Evolutionary conservation across 2,888 invertebrate species (phyloP), one percentile per base, ranked within the genome.

Genomic region (Drosophila prostipennis): DNA sequence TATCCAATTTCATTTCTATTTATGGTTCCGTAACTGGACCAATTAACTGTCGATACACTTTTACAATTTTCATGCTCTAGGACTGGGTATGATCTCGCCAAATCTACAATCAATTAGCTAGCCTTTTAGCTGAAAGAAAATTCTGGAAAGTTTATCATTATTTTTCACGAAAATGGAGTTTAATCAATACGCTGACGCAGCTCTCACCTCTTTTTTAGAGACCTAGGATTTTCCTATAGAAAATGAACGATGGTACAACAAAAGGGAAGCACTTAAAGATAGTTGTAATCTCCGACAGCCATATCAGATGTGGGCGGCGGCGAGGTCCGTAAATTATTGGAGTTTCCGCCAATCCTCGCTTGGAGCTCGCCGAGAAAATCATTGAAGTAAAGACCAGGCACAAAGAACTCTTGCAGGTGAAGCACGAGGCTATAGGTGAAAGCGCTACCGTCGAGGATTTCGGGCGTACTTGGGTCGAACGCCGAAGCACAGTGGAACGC

Each of bases 381-480:
- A 8, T 64, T 2, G 51, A n/a, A 3, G 11, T 29, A 5, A 48
- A 42, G 7, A 29, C 11, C 19, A n/a, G 19, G 2, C n/a, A 19
- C 16, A 19, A 26, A 29, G 48, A 29, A 13, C 7, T 59, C 7
- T 6, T 32, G 11, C 7, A 43, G 19, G 63, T n/a, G 10, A 37
- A 19, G 32, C 36, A 10, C 6, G 3, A 46, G 34, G 34, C 23
- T 2, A 36, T 23, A 3, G 19, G 8, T 2, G 59, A 49, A 36
- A 51, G 43, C 19, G 3, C 26, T 3, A 45, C 59, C 6, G 8
- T 59, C 8, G 49, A 64, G 29, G 59, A 64, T 10, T 36, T 59
- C n/a, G 49, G 19, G 13, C 3, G 37, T 1, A 51, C 14, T 14
- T 42, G 40, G 36, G 10, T 16, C 3, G 6, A 23, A 10, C 43